Base-by-base conservation (phyloP, 1,140 invertebrate genomes). In the Phymastichus coffea region DNA sequence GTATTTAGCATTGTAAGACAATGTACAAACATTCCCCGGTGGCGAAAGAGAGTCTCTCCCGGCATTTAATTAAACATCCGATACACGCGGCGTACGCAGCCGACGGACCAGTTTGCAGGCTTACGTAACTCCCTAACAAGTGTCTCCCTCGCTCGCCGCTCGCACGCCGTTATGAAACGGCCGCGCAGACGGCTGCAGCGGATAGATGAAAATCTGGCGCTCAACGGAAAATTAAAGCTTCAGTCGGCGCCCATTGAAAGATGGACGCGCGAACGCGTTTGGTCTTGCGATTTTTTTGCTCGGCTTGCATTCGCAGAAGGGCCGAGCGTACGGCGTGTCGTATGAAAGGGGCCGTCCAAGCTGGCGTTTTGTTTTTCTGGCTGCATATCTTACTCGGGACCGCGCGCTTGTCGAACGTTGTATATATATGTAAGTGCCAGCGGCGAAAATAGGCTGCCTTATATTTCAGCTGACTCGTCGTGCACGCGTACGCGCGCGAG, bases 371-470 rank as follows among this genome's bases (percentile, higher is more conserved):
- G 25, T 4, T 23, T 25, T 25, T 30, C 15, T 17, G 12, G 25
- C 44, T 47, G 2, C 10, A 23, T 44, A 9, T 44, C 56, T 51
- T 19, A 25, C 53, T 37, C 46, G 22, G 4, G 22, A n/a, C n/a
- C n/a, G 17, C n/a, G n/a, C 26, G 26, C 57, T 35, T 58, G 57
- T 58, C 48, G 47, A 58, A 58, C 57, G 52, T 58, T 58, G 40
- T 59, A 52, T 53, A 53, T 53, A 41, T 37, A 37, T 4, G 30
- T 35, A 37, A 37, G 38, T 22, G n/a, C n/a, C n/a, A n/a, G n/a
- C n/a, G n/a, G n/a, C n/a, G 33, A 28, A 59, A 59, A 59, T 46
- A 38, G 30, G 17, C 19, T 22, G 22, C 40, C 48, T 59, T 52
- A 59, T 59, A 59, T 59, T 52, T 59, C 40, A 14, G 40, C 3